These are phyloP conservation scores for Hetaerina americana DNA, from an alignment of 1,140 invertebrate genomes.

Conservation along the genomic window DNA sequence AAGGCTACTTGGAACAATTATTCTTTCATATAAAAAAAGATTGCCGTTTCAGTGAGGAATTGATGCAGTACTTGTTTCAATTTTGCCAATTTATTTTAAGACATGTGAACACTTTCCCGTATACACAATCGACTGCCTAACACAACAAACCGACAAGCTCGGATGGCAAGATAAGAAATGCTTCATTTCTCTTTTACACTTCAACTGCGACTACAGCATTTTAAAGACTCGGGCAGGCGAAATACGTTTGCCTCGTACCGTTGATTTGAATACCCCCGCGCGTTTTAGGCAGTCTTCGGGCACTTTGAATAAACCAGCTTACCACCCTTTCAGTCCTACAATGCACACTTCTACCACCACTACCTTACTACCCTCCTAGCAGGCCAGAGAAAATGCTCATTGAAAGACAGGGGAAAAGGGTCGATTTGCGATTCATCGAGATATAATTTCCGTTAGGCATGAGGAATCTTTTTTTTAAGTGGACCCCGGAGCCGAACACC, in stretches of 20 bases:
- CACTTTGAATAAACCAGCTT: neutral
- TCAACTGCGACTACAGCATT: neutral
- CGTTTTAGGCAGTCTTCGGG: neutral
- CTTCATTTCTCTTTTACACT: neutral
- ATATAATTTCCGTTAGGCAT: too few species aligned
- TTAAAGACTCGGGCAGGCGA: neutral
- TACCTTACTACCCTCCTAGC: neutral
- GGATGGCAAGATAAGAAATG: neutral
- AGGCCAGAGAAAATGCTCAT: neutral
- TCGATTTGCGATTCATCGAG: neutral
- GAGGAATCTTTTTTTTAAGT: too few species aligned
- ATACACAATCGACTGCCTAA: neutral
- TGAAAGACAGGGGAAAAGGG: neutral
- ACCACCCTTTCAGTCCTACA: neutral
- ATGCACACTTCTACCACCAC: neutral
- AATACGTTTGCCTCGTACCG: neutral
- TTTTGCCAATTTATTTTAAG: neutral
- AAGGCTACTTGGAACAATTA: neutral
- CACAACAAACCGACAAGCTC: neutral
- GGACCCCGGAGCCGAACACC: too few species aligned
- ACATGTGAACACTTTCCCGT: neutral
- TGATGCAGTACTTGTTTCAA: neutral
- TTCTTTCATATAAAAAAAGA: neutral
- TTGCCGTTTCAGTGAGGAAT: neutral
- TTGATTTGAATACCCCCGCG: neutral